Conservation (phyloP, 2,888 invertebrate species). For the Dasysyrphus albostriatus region DNA sequence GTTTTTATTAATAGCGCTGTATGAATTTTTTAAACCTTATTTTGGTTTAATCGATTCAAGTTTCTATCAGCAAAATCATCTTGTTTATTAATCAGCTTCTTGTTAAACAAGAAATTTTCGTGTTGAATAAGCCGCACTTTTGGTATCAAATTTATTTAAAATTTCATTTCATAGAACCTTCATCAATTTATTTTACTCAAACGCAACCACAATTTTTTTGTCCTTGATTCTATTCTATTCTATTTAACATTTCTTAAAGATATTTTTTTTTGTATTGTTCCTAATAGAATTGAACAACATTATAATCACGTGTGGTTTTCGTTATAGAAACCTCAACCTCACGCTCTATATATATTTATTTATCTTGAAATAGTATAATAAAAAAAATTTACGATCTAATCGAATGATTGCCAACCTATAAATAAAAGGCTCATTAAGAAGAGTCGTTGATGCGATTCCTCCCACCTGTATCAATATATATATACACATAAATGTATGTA, state of each 20-base stretch:
- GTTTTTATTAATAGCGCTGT: too few species aligned
- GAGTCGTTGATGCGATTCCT: not conserved
- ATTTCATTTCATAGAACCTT: not conserved
- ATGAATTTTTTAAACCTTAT: too few species aligned
- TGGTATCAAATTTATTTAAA: too few species aligned
- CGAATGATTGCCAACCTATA: constrained; percentile 29
- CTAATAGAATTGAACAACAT: not conserved
- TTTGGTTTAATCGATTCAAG: too few species aligned
- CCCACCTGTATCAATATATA: constrained; percentile 3
- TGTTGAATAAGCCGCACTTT: too few species aligned
- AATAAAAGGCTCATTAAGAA: constrained; percentile 12
- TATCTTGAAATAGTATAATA: constrained; percentile 25
- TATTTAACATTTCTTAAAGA: not conserved
- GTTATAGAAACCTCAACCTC: not conserved
- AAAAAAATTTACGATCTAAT: constrained; percentile 18
- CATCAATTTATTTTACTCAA: too few species aligned
- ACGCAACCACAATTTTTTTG: not conserved
- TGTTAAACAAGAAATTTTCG: too few species aligned
- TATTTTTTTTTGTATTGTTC: not conserved
- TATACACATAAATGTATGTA: too few species aligned
- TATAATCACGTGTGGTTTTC: constrained; percentile 26
- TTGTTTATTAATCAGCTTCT: too few species aligned
- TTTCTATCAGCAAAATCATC: too few species aligned
- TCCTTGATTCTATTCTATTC: not conserved
- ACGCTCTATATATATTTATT: not conserved